Conservation (phyloP, 2,113 vertebrate species). For the Burhinus oedicnemus region DNA sequence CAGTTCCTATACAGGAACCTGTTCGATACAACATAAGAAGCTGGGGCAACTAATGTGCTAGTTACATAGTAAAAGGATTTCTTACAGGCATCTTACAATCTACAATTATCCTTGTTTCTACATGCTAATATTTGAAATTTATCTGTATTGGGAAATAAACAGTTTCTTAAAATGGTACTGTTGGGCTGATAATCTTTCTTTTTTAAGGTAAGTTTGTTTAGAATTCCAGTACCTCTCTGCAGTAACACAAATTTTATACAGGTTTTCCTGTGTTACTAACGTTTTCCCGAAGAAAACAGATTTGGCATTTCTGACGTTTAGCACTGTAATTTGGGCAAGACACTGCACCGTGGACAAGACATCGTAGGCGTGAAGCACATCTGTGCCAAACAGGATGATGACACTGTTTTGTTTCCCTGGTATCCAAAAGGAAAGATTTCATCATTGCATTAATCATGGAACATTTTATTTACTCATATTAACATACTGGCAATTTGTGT, state of each 20-base stretch:
- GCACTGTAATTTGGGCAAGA: not conserved
- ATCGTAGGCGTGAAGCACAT: not conserved
- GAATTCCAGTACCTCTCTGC: not conserved
- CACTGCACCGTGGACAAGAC: not conserved
- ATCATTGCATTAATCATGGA: not conserved
- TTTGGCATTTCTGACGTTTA: not conserved
- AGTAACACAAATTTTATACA: not conserved
- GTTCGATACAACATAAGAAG: not conserved
- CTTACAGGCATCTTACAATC: not conserved
- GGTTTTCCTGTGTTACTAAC: not conserved
- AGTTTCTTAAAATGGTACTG: not conserved
- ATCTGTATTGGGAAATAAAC: not conserved
- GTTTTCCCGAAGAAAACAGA: not conserved
- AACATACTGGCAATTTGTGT: not conserved
- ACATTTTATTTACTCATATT: not conserved
- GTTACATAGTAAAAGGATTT: not conserved
- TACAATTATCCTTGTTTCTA: not conserved
- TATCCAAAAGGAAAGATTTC: not conserved
- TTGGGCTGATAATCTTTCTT: not conserved
- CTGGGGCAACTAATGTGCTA: not conserved
- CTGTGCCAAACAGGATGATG: not conserved
- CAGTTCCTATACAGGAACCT: not conserved
- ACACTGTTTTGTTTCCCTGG: not conserved
- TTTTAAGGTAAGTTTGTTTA: not conserved
- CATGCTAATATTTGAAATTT: not conserved